A percentile compares a stretch with the other conserved stretches of the same genome.
These are phyloP conservation scores for Galemys pyrenaicus DNA, from an alignment of 2,113 vertebrate species.

Conservation along the genomic window DNA sequence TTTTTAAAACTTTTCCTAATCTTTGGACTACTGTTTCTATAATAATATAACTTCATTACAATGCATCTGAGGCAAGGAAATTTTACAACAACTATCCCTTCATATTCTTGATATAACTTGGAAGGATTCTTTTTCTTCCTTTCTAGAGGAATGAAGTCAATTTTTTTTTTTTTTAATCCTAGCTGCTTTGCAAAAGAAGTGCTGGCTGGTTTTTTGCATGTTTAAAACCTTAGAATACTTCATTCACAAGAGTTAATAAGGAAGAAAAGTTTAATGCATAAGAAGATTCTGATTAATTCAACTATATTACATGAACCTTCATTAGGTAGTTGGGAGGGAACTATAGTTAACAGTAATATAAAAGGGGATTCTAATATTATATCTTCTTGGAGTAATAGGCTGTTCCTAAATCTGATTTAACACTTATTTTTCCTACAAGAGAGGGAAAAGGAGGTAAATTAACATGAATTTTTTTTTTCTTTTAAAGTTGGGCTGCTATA, in stretches of 20 bases:
- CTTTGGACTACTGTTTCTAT: background rate
- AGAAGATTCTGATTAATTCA: slow-evolving; percentile 29
- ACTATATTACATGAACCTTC: background rate
- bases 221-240: background rate
- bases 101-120: background rate
- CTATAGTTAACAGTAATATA: slow-evolving; percentile 16
- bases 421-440: background rate
- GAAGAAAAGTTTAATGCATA: background rate
- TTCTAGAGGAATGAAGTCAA: slow-evolving; percentile 31
- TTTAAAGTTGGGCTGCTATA: background rate
- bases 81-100: background rate
- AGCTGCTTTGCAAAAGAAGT: background rate
- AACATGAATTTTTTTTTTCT: background rate
- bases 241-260: background rate
- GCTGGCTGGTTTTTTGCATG: background rate
- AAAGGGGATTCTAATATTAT: background rate
- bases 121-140: background rate
- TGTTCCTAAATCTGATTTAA: background rate
- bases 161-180: background rate
- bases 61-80: background rate
- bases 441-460: background rate
- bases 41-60: background rate
- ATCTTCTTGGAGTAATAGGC: background rate
- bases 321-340: background rate
- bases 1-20: background rate